A percentile compares a stretch with the other conserved stretches of the same genome.
These are phyloP conservation scores for Drosophila antonietae DNA, from an alignment of 2,888 invertebrate species.

Conservation along the genomic window DNA sequence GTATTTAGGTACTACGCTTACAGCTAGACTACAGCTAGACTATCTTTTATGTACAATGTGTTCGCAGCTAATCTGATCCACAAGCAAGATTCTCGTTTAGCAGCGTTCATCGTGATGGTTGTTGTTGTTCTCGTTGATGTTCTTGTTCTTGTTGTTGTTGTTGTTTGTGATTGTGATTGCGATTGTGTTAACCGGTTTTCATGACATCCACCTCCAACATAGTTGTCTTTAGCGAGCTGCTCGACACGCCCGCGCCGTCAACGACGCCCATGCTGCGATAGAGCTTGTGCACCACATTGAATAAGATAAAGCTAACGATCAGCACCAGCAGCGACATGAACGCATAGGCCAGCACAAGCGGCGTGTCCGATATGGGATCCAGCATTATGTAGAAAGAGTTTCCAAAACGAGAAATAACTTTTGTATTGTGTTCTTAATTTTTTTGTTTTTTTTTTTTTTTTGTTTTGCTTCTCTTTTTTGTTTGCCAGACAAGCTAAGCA, in stretches of 20 bases:
- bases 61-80: conserved; percentile 23
- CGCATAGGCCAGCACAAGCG: conserved; percentile 82
- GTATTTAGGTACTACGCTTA: conserved; percentile 35
- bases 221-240: conserved; percentile 52
- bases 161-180: background rate
- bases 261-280: conserved; percentile 56
- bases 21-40: conserved; percentile 29
- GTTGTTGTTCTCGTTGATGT: conserved; percentile 3
- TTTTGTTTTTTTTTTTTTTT: background rate
- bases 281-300: conserved; percentile 83
- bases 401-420: conserved; percentile 3
- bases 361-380: conserved; percentile 81
- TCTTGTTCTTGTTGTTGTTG: conserved; percentile 2
- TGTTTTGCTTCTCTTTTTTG: background rate
- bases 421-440: background rate
- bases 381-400: conserved; percentile 62
- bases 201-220: conserved; percentile 64
- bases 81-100: conserved; percentile 17
- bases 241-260: conserved; percentile 18
- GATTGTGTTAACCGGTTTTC: conserved; percentile 67
- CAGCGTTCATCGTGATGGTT: conserved; percentile 2
- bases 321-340: conserved; percentile 82
- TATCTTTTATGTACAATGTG: conserved; percentile 39
- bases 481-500: background rate
- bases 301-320: conserved; percentile 82